Evolutionary conservation across 2,797 vertebrate genomes (phyloP).

Genomic region (Gastrophryne carolinensis): DNA sequence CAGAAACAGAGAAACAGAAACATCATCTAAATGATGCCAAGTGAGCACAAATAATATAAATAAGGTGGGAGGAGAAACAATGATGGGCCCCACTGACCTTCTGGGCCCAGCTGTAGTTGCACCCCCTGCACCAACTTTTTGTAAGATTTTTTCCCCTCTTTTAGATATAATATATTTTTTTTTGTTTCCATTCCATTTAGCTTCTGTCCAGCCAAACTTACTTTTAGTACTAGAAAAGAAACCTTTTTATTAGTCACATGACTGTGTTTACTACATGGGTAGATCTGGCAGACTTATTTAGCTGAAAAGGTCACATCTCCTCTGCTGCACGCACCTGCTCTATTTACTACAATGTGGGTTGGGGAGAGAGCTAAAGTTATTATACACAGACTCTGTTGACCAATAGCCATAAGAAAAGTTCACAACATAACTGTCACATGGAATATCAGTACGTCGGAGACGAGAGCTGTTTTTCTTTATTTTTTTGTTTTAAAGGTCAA

Average conservation of each 20-base stretch:
- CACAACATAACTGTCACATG: constrained; percentile 34
- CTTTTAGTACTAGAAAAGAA: background rate
- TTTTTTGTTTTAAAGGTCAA: constrained; percentile 36
- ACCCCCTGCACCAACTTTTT: too few relatives aligned
- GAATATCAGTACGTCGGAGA: constrained; percentile 23
- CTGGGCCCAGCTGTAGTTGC: too few relatives aligned
- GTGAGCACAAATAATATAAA: too few relatives aligned
- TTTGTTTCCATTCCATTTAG: too few relatives aligned
- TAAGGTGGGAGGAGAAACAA: too few relatives aligned
- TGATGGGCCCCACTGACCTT: too few relatives aligned
- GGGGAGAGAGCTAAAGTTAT: background rate
- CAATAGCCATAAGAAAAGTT: constrained; percentile 41
- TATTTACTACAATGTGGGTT: background rate
- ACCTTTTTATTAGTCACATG: background rate
- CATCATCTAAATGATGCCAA: too few relatives aligned
- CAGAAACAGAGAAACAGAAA: too few relatives aligned
- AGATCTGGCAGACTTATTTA: background rate
- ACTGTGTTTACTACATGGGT: background rate
- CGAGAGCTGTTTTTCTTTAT: background rate
- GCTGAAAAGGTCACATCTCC: constrained; percentile 37
- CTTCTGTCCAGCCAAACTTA: too few relatives aligned
- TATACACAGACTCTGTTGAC: constrained; percentile 2
- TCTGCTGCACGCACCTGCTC: background rate
- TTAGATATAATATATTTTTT: too few relatives aligned
- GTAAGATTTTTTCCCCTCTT: too few relatives aligned